Base-by-base conservation (phyloP, 2,113 vertebrate species). In the Aleadryas rufinucha region DNA sequence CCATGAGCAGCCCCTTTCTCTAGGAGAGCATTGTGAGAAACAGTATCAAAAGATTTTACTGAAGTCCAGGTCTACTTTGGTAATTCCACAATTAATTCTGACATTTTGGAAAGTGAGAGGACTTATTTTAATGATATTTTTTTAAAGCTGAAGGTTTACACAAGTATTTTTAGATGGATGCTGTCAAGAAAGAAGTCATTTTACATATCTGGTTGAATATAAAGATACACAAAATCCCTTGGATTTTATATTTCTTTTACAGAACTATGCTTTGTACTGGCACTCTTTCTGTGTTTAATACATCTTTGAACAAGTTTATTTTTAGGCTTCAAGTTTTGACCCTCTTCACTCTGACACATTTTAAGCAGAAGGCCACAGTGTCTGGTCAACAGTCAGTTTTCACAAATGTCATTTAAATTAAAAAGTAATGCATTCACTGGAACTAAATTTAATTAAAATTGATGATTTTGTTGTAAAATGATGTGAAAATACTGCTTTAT, bases 331-430 rank as follows among this genome's bases (percentile, higher is more conserved):
- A 65, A 12, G 6, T 84, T 91, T 56, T 63, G 12, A 6, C 11
- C 18, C 10, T 59, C 13, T 65, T 93, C n/a, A 22, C 21, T 72
- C 24, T 50, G 41, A 7, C 37, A 44, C 6, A 28, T 57, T 76
- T 80, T 61, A 59, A 44, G 57, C 11, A 77, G 30, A 66, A n/a
- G 35, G 26, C 24, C 19, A 18, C 0, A 1, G 13, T 1, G 0
- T 57, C 42, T 69, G 17, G 16, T 69, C 76, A 64, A 2, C 74
- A 35, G 4, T 41, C 15, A 7, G 6, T 76, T 66, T 80, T 84
- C 31, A 61, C 30, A 63, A 26, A 42, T 45, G 14, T 37, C 0
- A 44, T 33, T 74, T 61, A 72, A 77, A 28, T 21, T 6, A 59
- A 30, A 57, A 65, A 31, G 23, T 56, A 33, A 42, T 5, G 5